phyloP scores from a whole-genome alignment of 2,797 vertebrate genomes.

The Chromis chromis region DNA sequence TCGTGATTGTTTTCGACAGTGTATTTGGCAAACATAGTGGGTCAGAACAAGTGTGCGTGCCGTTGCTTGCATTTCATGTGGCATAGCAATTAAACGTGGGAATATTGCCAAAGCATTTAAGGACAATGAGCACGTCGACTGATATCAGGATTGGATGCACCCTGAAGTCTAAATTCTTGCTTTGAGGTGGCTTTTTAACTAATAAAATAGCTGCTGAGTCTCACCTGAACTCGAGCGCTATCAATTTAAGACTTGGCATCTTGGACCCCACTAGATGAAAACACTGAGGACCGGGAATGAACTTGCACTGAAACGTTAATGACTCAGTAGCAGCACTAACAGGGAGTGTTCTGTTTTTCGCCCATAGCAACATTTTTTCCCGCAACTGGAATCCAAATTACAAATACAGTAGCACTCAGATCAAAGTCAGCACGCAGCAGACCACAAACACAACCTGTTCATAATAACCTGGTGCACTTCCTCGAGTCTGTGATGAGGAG shows the following conservation, averaged over 20 bases:
- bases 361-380: constrained; percentile 66
- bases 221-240: neutral
- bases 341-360: constrained; percentile 68
- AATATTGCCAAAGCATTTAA: neutral
- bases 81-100: neutral
- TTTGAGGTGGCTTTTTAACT: neutral
- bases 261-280: neutral
- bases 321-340: constrained; percentile 23
- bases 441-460: constrained; percentile 32
- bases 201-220: too few relatives aligned
- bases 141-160: neutral
- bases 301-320: constrained; percentile 25
- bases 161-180: neutral
- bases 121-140: neutral
- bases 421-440: constrained; percentile 32
- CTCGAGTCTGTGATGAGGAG: constrained; percentile 16
- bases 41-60: neutral
- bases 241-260: neutral
- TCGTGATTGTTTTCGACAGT: neutral
- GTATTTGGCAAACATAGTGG: neutral
- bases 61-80: neutral
- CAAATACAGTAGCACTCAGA: constrained; percentile 44
- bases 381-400: constrained; percentile 14
- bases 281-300: constrained; percentile 5
- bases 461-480: constrained; percentile 21